These are phyloP conservation scores for Plumapathes pennacea DNA, from an alignment of 92 coral and sea anemone species.

Conservation along the genomic window DNA sequence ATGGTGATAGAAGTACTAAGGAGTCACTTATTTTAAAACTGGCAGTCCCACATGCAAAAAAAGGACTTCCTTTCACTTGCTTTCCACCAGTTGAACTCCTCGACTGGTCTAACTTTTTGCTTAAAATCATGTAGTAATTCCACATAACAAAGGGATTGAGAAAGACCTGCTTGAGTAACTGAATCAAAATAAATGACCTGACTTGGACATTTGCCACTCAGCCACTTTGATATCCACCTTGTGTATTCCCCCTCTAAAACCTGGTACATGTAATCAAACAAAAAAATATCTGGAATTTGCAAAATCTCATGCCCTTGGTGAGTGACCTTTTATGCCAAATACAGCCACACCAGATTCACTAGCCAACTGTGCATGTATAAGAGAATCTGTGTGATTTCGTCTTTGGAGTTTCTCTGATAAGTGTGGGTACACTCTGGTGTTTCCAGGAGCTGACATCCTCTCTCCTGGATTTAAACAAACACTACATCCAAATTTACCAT, in stretches of 20 bases:
- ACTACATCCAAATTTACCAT: conserved; percentile 59
- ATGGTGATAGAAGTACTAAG: conserved; percentile 56
- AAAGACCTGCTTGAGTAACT: conserved; percentile 6
- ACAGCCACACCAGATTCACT: conserved; percentile 14
- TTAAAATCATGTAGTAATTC: conserved; percentile 69
- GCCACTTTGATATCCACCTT: conserved; percentile 65
- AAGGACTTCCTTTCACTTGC: conserved; percentile 59
- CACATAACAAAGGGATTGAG: conserved; percentile 6
- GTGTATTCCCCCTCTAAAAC: conserved; percentile 71
- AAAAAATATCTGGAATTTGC: conserved; percentile 52
- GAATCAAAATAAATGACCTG: not conserved
- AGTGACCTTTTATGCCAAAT: conserved; percentile 12
- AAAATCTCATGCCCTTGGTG: conserved; percentile 22
- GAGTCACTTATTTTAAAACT: conserved; percentile 39
- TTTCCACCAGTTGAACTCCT: conserved; percentile 73
- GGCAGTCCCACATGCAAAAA: conserved; percentile 70
- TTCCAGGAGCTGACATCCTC: conserved; percentile 55
- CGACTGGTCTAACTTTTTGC: conserved; percentile 44
- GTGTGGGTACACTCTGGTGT: conserved; percentile 31
- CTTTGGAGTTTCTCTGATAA: conserved; percentile 10
- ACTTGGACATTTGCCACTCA: conserved; percentile 43
- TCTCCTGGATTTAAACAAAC: conserved; percentile 59
- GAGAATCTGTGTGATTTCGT: conserved; percentile 48
- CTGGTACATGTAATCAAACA: conserved; percentile 66
- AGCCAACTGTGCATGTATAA: conserved; percentile 52